Evolutionary conservation across 2,113 vertebrate species (phyloP).

Genomic region (Ceuthmochares aereus): DNA sequence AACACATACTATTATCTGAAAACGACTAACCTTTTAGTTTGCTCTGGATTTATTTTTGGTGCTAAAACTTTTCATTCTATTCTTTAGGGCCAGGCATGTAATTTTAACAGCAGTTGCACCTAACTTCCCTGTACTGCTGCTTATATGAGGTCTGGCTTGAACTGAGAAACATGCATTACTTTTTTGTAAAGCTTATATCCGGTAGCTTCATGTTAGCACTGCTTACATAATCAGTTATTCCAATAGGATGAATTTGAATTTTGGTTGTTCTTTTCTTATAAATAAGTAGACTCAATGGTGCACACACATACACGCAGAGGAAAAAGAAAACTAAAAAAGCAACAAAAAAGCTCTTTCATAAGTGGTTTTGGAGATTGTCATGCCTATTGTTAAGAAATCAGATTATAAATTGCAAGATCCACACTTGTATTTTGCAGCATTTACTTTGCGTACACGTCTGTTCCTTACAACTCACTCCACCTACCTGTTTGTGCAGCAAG

Average conservation of each 20-base stretch:
- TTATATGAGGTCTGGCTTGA: background rate
- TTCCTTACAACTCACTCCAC: background rate
- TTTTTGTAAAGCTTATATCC: background rate
- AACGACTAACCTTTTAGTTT: background rate
- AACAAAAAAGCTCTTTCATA: background rate
- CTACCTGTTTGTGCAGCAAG: background rate
- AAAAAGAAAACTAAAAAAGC: background rate
- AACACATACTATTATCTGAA: background rate
- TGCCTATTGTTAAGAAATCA: background rate
- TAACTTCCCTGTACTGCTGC: background rate
- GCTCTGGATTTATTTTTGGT: background rate
- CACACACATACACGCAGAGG: fast-evolving
- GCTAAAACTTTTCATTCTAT: background rate
- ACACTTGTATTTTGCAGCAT: background rate
- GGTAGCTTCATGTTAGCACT: background rate
- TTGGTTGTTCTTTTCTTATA: background rate
- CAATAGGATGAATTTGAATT: background rate
- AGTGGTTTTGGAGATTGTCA: background rate
- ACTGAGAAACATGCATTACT: background rate
- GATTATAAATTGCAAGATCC: background rate
- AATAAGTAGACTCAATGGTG: background rate
- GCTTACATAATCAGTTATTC: background rate
- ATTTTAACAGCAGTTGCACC: background rate
- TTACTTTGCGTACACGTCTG: background rate
- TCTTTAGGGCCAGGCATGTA: background rate